Evolutionary conservation across 1,140 invertebrate genomes (phyloP).

Genomic region (Drosophila equinoxialis): DNA sequence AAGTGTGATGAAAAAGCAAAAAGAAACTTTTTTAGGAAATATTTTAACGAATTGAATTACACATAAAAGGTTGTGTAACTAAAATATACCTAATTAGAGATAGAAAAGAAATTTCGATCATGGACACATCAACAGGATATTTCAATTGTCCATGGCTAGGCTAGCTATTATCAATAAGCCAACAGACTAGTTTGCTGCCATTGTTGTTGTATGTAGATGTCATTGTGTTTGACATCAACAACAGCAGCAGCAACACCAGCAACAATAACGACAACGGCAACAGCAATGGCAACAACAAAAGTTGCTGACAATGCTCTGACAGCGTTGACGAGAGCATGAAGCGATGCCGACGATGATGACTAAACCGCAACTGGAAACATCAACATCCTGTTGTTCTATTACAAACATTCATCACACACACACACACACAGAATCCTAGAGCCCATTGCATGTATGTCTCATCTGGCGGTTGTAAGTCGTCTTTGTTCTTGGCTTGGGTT

Average conservation of each 20-base stretch:
- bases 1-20: constrained; percentile 27
- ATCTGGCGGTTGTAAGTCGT: constrained; percentile 58
- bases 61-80: neutral
- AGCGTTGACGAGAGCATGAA: constrained; percentile 67
- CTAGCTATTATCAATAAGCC: constrained; percentile 39
- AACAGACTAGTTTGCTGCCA: constrained; percentile 16
- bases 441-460: constrained; percentile 15
- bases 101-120: neutral
- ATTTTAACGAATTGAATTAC: neutral
- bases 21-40: neutral
- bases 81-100: neutral
- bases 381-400: constrained; percentile 67
- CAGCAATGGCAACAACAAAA: constrained; percentile 36
- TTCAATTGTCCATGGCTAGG: constrained; percentile 1
- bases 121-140: neutral
- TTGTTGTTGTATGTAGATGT: constrained; percentile 50
- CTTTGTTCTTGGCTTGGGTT: constrained; percentile 63
- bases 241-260: neutral
- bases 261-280: constrained; percentile 2
- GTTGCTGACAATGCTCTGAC: constrained; percentile 73
- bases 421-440: neutral
- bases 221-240: constrained; percentile 49
- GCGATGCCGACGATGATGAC: constrained; percentile 45
- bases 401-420: constrained; percentile 38
- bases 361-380: constrained; percentile 69